A percentile compares a stretch with the other conserved stretches of the same genome.
These are phyloP conservation scores for Halyomorpha halys DNA, from an alignment of 1,140 invertebrate genomes.

Conservation along the genomic window DNA sequence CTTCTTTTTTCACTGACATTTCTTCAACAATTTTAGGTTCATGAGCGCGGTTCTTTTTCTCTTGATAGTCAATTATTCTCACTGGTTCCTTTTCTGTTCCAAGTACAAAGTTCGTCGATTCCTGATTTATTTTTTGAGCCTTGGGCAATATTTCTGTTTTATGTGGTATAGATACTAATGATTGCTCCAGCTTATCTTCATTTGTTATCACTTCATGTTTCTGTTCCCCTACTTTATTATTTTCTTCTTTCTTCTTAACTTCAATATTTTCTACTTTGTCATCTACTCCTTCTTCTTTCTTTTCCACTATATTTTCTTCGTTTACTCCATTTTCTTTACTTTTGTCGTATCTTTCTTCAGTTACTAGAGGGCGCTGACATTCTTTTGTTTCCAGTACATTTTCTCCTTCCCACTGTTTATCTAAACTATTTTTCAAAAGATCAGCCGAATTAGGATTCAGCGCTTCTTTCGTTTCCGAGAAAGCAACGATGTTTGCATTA, in stretches of 20 bases:
- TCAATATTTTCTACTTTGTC: neutral
- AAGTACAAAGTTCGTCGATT: neutral
- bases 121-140: neutral
- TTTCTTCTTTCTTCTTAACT: neutral
- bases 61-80: slow-evolving; percentile 7
- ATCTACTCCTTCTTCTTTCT: neutral
- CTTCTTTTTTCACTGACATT: neutral
- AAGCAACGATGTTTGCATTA: neutral
- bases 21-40: neutral
- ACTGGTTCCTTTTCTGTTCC: neutral
- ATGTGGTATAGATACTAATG: neutral
- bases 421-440: neutral
- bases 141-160: neutral
- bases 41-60: neutral
- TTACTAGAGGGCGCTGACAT: neutral
- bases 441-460: neutral
- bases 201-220: neutral
- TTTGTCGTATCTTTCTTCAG: neutral
- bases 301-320: neutral
- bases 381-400: neutral
- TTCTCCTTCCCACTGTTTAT: neutral
- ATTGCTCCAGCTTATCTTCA: neutral
- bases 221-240: neutral
- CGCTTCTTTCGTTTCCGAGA: neutral
- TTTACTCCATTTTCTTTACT: neutral